Evolutionary conservation across 1,140 invertebrate genomes (phyloP), one percentile per base, ranked within the genome.

Genomic region (Tribolium castaneum): DNA sequence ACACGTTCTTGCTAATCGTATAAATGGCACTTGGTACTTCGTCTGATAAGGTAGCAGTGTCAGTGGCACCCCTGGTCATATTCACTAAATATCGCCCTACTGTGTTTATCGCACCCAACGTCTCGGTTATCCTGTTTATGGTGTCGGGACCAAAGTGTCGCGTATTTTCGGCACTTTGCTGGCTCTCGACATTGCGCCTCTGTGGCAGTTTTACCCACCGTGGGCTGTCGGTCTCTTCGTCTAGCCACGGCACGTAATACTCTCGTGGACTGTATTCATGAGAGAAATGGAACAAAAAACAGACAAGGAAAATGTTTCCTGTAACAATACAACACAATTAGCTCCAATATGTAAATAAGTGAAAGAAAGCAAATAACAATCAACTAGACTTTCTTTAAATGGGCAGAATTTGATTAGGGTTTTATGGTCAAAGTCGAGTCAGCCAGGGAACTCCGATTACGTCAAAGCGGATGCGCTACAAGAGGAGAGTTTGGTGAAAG

Each of bases 41-140:
- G 73, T 91, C 88, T 2, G 88, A 87, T 6, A 82, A 54, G 50
- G 75, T 78, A 45, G 86, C 85, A 56, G 85, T 86, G 76, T 88
- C 84, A 3, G 85, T 87, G 4, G 87, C 86, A 2, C 90, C 90
- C 1, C 90, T 86, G 0, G 91, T 95, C 88, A 94, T 94, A 80
- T 95, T 95, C 0, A 96, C 93, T 62, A 96, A 89, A 83, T 95
- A 95, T 83, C 92, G 91, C 0, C 94, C 95, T 0, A 96, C 93
- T 10, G 94, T 95, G 80, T 96, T 96, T 3, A 95, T 89, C 14
- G 93, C 94, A 74, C 93, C 94, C 6, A 92, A 84, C 1, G 92
- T 92, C 86, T 92, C 92, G 0, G 92, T 91, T 84, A 92, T 92
- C 80, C 87, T 89, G 74, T 89, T 89, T 52, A 92, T 91, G 0